Evolutionary conservation across 2,888 invertebrate genomes (phyloP).

Genomic region (Patella ulyssiponensis): DNA sequence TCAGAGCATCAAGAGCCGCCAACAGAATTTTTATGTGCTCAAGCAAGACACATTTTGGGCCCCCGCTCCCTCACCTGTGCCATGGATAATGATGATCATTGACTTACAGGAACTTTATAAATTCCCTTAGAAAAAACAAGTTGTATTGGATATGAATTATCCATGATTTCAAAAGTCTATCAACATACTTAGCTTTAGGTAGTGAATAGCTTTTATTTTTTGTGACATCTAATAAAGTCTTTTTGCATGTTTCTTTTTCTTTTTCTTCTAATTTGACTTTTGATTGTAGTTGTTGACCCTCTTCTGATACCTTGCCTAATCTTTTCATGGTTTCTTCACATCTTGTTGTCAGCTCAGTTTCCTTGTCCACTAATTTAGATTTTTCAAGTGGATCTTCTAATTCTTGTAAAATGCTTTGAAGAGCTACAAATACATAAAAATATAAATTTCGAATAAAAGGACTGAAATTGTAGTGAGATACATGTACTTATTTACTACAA

Average conservation of each 20-base stretch:
- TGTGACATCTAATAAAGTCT: slow-evolving; percentile 38
- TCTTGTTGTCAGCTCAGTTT: slow-evolving; percentile 15
- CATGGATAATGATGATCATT: too few relatives aligned
- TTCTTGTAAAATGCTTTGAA: background rate
- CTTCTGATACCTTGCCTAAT: slow-evolving; percentile 13
- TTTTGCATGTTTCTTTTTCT: slow-evolving; percentile 31
- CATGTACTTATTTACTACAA: too few relatives aligned
- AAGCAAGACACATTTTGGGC: too few relatives aligned
- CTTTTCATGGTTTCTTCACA: slow-evolving; percentile 4
- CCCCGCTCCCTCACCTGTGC: too few relatives aligned
- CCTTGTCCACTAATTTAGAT: slow-evolving; percentile 2
- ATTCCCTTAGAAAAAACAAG: too few relatives aligned
- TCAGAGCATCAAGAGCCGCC: too few relatives aligned
- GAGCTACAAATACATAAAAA: background rate
- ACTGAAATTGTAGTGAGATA: too few relatives aligned
- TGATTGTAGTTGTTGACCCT: slow-evolving; percentile 31
- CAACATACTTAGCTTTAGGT: slow-evolving; percentile 45
- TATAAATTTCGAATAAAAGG: too few relatives aligned
- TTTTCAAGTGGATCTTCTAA: background rate
- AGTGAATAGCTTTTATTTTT: slow-evolving; percentile 42
- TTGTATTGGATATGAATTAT: too few relatives aligned
- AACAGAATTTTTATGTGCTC: too few relatives aligned
- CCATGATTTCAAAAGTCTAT: too few relatives aligned
- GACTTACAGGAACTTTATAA: too few relatives aligned
- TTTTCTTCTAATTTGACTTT: slow-evolving; percentile 25